Base-by-base conservation (phyloP, 2,797 vertebrate species). In the Manis javanica region DNA sequence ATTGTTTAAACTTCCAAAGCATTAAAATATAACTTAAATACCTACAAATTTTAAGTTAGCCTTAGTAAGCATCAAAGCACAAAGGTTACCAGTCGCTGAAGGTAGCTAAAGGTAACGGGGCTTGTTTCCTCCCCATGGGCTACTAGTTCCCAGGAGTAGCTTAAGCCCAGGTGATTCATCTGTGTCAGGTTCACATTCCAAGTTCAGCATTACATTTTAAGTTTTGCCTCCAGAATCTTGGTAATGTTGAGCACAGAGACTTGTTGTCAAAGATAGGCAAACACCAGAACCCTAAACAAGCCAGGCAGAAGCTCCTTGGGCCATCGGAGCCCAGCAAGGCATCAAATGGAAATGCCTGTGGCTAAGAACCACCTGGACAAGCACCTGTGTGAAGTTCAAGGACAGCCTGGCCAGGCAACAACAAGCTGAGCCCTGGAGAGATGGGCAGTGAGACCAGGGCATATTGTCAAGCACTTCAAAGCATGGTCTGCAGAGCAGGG, bases 281-380 rank as follows among this genome's bases (percentile, higher is more conserved):
- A 66, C 6, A 1, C 9, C 37, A 23, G 29, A 37, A 23, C 4
- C 59, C 53, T 59, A 31, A 59, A 71, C 31, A n/a, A 72, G 51
- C 59, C 24, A 31, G 59, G 34, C 9, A 5, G 21, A 24, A 31
- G 14, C 11, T 87, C 29, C 49, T 51, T 1, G 6, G 49, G 34
- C 16, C 57, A 23, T 12, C 0, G 0, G 14, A 55, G 15, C 34
- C 6, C 2, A 9, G n/a, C 1, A 2, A 46, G 26, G 18, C 57
- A 26, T 49, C 59, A n/a, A 64, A 42, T 24, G 14, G 68, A 77
- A 81, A 55, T 8, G 18, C 14, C 84, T 0, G 0, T 12, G n/a
- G 12, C 8, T 29, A n/a, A 42, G 61, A 13, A 39, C 16, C 23
- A 42, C 12, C 13, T 34, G 21, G 7, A 89, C n/a, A 18, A 19